Evolutionary conservation across 2,888 invertebrate genomes (phyloP), one percentile per base, ranked within the genome.

Genomic region (Kryphioiulus occultus): DNA sequence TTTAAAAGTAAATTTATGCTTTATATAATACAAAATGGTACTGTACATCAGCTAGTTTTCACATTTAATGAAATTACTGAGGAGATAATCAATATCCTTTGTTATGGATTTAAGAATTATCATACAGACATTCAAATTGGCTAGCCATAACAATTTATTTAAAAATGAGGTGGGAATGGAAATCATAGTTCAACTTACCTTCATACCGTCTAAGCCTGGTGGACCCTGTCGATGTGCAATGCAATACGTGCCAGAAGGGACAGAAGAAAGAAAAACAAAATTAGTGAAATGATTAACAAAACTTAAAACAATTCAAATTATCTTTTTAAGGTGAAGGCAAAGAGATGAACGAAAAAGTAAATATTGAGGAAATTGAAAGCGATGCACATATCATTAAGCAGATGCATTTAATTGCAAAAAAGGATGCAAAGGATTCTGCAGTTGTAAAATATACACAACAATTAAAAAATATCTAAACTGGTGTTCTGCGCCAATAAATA

Each of bases 201-300:
- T 98, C 96, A 97, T 97, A 92, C 97, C 97, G 93, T 97, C 97
- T 93, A 97, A 95, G 92, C 97, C 97, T 89, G 97, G 96, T 90
- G 96, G 96, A 92, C 97, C 97, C 97, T 97, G 95, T 93, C 32
- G 47, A 87, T 85, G n/a, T 82, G 32, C 32, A 78, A 87, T 15
- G n/a, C 15, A 87, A 9, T 17, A 47, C 82, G 47, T 85, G 30
- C 32, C 44, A 87, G 39, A 47, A 87, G 19, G 15, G 32, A 44
- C 39, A 85, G 26, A 59, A 85, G n/a, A 87, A 89, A 89, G 88
- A 89, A 89, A 88, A 90, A 35, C 7, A 88, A 90, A 89, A 85
- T 17, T 22, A 22, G 26, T 42, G 3, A 42, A 86, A 30, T 68
- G 47, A 86, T 44, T n/a, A 53, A 26, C 39, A 22, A 19, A 82